A percentile compares a stretch with the other conserved stretches of the same genome.
Conservation (phyloP, 2,797 vertebrate species). For the Acropternis orthonyx region DNA sequence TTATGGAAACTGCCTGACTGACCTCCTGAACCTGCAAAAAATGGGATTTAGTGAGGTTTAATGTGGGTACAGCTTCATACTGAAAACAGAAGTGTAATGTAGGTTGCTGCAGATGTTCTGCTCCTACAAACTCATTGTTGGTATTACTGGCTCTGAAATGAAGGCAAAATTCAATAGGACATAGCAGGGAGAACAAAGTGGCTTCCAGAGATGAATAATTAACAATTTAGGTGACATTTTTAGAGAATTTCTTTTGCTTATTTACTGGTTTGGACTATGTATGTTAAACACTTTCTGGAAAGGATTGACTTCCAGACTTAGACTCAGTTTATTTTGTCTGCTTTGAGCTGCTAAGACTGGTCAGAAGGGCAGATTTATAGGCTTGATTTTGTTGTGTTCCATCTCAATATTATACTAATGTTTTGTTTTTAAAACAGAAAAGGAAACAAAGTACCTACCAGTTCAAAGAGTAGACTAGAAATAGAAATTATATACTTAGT, state of each 20-base stretch:
- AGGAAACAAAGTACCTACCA: not conserved
- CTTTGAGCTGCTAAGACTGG: not conserved
- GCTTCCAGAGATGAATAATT: not conserved
- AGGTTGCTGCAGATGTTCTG: not conserved
- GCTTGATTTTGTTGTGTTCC: not conserved
- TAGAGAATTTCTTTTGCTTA: not conserved
- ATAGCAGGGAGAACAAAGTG: not conserved
- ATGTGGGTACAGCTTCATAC: not conserved
- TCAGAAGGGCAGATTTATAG: not conserved
- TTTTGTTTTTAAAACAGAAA: not conserved
- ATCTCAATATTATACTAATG: not conserved
- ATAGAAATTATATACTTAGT: not conserved
- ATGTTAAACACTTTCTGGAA: not conserved
- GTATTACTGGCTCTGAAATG: not conserved
- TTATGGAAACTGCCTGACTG: not conserved
- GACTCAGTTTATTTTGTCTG: not conserved
- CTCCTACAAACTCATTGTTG: not conserved
- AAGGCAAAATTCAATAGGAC: not conserved
- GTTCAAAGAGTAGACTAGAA: not conserved
- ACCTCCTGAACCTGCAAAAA: not conserved
- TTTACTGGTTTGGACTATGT: not conserved
- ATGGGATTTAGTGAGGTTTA: not conserved
- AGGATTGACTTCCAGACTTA: not conserved
- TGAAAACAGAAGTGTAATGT: not conserved
- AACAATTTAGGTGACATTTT: not conserved